Evolutionary conservation across 1,140 invertebrate species (phyloP).

Genomic region (Drosophila biarmipes): DNA sequence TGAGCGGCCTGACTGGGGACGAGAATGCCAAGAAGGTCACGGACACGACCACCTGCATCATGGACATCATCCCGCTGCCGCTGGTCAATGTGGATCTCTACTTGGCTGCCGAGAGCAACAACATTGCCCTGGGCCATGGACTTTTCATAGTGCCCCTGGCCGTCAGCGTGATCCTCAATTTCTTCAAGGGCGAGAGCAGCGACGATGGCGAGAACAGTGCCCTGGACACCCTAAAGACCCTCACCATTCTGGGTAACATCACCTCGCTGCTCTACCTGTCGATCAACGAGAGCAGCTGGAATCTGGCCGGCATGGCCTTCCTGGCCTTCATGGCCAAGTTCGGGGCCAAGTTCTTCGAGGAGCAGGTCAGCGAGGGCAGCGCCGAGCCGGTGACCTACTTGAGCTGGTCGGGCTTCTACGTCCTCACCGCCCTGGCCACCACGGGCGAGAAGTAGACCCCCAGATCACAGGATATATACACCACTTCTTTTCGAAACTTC

Average conservation of each 20-base stretch:
- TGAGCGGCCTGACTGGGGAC: slow-evolving; percentile 9
- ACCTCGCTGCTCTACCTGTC: slow-evolving; percentile 65
- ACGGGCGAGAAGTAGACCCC: slow-evolving; percentile 39
- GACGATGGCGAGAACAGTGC: slow-evolving; percentile 1
- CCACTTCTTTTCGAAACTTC: not conserved
- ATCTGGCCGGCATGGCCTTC: slow-evolving; percentile 62
- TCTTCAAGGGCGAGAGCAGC: slow-evolving; percentile 12
- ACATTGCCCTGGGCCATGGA: slow-evolving; percentile 67
- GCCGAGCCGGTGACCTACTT: slow-evolving; percentile 37
- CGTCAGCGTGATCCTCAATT: slow-evolving; percentile 24
- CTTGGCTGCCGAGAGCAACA: slow-evolving; percentile 50
- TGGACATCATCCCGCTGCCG: slow-evolving; percentile 67
- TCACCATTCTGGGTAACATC: slow-evolving; percentile 72
- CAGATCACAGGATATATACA: too few species aligned
- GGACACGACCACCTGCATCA: slow-evolving; percentile 12
- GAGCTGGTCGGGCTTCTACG: slow-evolving; percentile 57
- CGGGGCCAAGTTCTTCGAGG: slow-evolving; percentile 47
- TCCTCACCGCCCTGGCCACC: slow-evolving; percentile 27
- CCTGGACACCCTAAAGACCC: slow-evolving; percentile 46
- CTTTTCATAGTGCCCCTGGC: slow-evolving; percentile 69
- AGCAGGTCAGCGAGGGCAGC: slow-evolving; percentile 4
- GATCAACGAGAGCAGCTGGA: slow-evolving; percentile 64
- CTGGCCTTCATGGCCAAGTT: slow-evolving; percentile 68
- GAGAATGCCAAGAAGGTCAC: not conserved
- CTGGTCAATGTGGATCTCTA: slow-evolving; percentile 70